Base-by-base conservation (phyloP, 64 coral and sea anemone species). In the Dendronephthya gigantea region DNA sequence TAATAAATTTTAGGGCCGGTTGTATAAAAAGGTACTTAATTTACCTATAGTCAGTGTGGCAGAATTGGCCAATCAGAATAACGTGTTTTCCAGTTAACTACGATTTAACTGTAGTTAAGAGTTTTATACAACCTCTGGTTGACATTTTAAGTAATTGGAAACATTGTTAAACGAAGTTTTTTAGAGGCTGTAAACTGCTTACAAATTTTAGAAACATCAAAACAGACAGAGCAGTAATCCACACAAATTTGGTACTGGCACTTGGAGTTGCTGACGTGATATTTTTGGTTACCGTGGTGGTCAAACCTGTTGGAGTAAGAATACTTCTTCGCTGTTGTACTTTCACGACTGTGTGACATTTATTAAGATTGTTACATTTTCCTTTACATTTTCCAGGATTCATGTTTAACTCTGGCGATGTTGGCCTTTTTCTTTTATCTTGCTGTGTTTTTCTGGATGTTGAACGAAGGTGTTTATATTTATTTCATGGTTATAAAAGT, bases 401-500 rank as follows among this genome's bases (percentile, higher is more conserved):
- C 9, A 34, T 79, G 72, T 79, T 29, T 79, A 16, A 7, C 37
- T 2, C 19, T 79, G 13, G 15, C 72, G 15, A 79, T 79, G 72
- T 79, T 79, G 36, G 72, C 72, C 0, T 79, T 79, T 35, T 79
- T 36, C 29, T 79, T 79, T 33, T 79, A 79, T 33, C 30, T 79
- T 15, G 72, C 72, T 36, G 72, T 79, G 15, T 79, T 79, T 17
- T 79, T 79, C 16, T 79, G 72, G 72, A 79, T 79, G 72, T 34
- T 79, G 30, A 33, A 36, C 27, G 72, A 79, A 34, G 72, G 72
- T 12, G 72, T 79, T 79, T 79, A 79, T 29, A 79, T 79, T 79
- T 79, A 79, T 33, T 39, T 79, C 15, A 79, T 79, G 72, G 36
- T 79, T 39, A 79, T 79, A 2, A 79, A 79, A 79, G 72, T 79